These are phyloP conservation scores for Spea bombifrons DNA, from an alignment of 2,113 vertebrate genomes.

Conservation along the genomic window DNA sequence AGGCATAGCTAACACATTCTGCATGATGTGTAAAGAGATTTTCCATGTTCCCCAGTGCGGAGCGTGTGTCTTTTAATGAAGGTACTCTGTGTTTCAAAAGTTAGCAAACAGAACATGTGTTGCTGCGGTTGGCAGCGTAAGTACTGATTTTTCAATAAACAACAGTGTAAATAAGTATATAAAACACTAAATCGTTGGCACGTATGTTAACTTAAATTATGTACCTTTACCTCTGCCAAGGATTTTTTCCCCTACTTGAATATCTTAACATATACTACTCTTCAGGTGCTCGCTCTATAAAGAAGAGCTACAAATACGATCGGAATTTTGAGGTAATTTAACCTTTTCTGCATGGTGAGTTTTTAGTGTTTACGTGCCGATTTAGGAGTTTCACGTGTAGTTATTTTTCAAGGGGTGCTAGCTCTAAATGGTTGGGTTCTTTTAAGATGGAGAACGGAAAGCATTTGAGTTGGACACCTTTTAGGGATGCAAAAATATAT, in stretches of 20 bases:
- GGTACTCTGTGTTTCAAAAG: conserved; percentile 63
- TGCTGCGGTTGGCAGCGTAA: conserved; percentile 64
- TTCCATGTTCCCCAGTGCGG: conserved; percentile 62
- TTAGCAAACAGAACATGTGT: conserved; percentile 58
- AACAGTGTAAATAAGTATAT: conserved; percentile 67
- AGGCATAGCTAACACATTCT: conserved; percentile 39
- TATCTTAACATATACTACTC: conserved; percentile 22
- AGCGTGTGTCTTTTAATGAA: conserved; percentile 65
- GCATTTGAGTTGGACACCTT: too few relatives aligned
- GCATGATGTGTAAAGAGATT: conserved; percentile 46
- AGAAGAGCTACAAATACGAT: not conserved
- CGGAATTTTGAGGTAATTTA: too few relatives aligned
- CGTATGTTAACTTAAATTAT: conserved; percentile 62
- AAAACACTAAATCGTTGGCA: conserved; percentile 67
- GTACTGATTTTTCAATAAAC: conserved; percentile 68
- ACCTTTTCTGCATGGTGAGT: too few relatives aligned
- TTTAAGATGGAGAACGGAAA: too few relatives aligned
- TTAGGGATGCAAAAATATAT: too few relatives aligned
- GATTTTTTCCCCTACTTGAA: conserved; percentile 22
- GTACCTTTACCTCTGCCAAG: conserved; percentile 60
- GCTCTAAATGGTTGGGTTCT: too few relatives aligned
- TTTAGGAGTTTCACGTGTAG: too few relatives aligned
- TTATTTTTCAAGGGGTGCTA: too few relatives aligned
- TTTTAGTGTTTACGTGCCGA: too few relatives aligned
- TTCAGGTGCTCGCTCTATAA: conserved; percentile 18